Evolutionary conservation across 2,888 invertebrate species (phyloP).

Genomic region (Nomada fucata): DNA sequence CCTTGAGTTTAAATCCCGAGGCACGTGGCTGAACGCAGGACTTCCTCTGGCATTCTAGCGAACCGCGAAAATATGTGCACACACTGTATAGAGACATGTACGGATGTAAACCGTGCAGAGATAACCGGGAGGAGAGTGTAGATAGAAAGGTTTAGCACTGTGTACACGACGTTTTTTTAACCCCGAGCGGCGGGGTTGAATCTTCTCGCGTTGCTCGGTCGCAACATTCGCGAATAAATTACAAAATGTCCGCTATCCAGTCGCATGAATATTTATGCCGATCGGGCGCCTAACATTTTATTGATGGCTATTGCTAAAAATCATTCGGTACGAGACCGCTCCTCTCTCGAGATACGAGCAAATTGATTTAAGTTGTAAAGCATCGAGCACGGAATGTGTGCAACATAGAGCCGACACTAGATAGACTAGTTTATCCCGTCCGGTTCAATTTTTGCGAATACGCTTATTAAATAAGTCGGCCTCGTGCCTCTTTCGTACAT

Average conservation of each 20-base stretch:
- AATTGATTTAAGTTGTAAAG: conserved; percentile 33
- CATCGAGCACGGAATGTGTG: neutral
- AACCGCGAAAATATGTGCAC: conserved; percentile 59
- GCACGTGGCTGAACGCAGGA: conserved; percentile 71
- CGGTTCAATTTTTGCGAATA: neutral
- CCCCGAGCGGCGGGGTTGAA: conserved; percentile 19
- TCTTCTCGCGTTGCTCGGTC: neutral
- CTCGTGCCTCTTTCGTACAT: too few species aligned
- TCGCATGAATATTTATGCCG: conserved; percentile 44
- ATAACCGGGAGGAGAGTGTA: conserved; percentile 14
- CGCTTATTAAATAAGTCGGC: neutral
- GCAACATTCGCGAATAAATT: conserved; percentile 36
- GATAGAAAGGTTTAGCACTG: conserved; percentile 25
- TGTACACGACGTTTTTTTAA: conserved; percentile 27
- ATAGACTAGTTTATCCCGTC: too few species aligned
- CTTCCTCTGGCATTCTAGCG: conserved; percentile 58
- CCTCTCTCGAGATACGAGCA: conserved; percentile 16
- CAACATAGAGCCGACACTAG: neutral
- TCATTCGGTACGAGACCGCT: conserved; percentile 24
- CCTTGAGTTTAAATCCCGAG: conserved; percentile 78
- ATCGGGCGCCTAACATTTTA: conserved; percentile 12
- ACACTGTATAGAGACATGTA: neutral
- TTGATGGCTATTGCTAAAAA: conserved; percentile 32
- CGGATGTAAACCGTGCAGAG: neutral
- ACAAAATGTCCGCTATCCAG: neutral